These are phyloP conservation scores for Leptoteleia sp. DNA, from an alignment of 1,140 invertebrate genomes.

Conservation along the genomic window DNA sequence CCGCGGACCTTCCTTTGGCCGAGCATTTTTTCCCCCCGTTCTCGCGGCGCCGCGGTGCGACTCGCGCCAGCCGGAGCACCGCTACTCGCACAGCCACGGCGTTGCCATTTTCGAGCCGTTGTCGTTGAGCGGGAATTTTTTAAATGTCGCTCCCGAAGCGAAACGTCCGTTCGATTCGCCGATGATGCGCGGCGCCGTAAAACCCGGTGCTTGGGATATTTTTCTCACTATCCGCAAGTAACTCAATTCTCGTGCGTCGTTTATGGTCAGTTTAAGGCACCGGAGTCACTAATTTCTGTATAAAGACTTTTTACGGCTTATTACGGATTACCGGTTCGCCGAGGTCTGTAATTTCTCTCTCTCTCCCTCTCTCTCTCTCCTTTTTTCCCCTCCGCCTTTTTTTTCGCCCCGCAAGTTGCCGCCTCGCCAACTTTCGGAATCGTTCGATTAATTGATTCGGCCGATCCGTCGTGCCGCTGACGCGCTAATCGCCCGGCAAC, in stretches of 20 bases:
- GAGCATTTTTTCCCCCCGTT: conserved; percentile 5
- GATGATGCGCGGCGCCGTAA: conserved; percentile 42
- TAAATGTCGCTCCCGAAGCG: conserved; percentile 6
- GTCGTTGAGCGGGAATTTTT: conserved; percentile 21
- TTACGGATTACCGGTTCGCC: conserved; percentile 18
- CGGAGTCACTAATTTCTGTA: conserved; percentile 53
- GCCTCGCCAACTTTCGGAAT: too few species aligned
- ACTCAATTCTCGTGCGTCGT: conserved; percentile 50
- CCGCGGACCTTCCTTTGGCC: conserved; percentile 5
- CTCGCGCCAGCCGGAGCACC: too few species aligned
- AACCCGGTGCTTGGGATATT: conserved; percentile 43
- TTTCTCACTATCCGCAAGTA: conserved; percentile 53
- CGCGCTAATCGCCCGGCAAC: conserved; percentile 31
- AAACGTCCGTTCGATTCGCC: conserved; percentile 28
- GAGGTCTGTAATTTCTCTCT: conserved; percentile 27
- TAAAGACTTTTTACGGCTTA: conserved; percentile 61
- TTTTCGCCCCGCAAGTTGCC: too few species aligned
- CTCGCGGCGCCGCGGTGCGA: too few species aligned
- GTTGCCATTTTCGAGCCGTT: not conserved
- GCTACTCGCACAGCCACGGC: too few species aligned
- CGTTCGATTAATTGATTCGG: conserved; percentile 47
- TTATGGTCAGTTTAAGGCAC: conserved; percentile 53
- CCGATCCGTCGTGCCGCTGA: conserved; percentile 26
- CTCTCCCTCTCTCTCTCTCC: too few species aligned
- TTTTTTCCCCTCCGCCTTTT: too few species aligned